Base-by-base conservation (phyloP, 1,140 invertebrate species). In the Latrodectus geometricus region DNA sequence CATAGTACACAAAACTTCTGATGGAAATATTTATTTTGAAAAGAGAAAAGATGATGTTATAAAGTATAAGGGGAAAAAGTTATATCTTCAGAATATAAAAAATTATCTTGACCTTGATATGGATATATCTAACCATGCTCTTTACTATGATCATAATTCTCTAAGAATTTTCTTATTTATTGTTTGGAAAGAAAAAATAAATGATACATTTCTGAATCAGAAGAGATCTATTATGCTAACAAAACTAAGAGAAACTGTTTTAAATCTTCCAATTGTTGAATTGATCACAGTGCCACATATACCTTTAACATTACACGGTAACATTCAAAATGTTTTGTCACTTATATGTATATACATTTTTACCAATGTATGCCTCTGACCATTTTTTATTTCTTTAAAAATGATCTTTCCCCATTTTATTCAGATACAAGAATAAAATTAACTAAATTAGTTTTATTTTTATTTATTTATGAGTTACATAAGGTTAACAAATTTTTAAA, bases 1-100 rank as follows among this genome's bases (percentile, higher is more conserved):
- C 90, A 84, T 94, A 75, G 95, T 91, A 20, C 87, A 88, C 76
- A 69, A 90, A 15, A 73, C 87, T 20, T 88, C 90, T 52, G 90
- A 91, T 79, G 92, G 92, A 9, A 90, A 90, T 73, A 91, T 95
- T n/a, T 93, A 93, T 89, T 95, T 94, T 88, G 91, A 93, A 88
- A 93, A 94, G 14, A 92, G 95, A 78, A 92, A 90, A 88, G 94
- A 95, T 91, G 92, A 93, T 87, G 90, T 93, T 65, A 91, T 96
- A n/a, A 96, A 96, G 91, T 91, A 95, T 90, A 94, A 94, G 91
- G 95, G 95, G 4, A 92, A 94, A 88, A 94, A 94, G 90, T 89
- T 96, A 21, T 93, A 93, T 89, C 90, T 95, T 50, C 89, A 91
- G 50, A 90, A 92, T 75, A 92, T 96, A 72, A 93, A 95, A 91